phyloP scores from a whole-genome alignment of 2,797 vertebrate genomes.

The Phoxinus dragarum region DNA sequence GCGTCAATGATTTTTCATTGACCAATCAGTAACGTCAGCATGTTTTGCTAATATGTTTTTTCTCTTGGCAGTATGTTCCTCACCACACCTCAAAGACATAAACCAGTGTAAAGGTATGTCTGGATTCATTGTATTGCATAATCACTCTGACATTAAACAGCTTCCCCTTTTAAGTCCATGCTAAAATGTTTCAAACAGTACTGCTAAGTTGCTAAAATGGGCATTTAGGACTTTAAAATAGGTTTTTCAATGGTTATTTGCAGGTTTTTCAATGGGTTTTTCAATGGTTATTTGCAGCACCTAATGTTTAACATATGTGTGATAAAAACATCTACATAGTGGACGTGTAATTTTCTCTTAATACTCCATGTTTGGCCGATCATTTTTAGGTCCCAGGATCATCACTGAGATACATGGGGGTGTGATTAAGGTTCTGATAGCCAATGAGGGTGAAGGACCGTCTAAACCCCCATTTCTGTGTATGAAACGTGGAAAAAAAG shows the following conservation, averaged over 20 bases:
- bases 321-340: background rate
- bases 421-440: conserved; percentile 65
- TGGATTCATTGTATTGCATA: background rate
- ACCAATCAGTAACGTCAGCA: background rate
- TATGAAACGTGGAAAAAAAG: conserved; percentile 69
- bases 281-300: background rate
- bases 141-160: background rate
- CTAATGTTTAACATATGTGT: background rate
- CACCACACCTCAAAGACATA: background rate
- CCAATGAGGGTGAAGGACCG: background rate
- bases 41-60: background rate
- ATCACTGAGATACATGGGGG: conserved; percentile 34
- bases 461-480: conserved; percentile 60
- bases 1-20: background rate
- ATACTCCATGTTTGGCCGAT: background rate
- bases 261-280: background rate
- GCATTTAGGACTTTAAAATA: background rate
- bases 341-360: background rate
- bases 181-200: background rate
- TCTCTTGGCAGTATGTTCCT: conserved; percentile 29
- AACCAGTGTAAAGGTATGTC: conserved; percentile 34
- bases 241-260: background rate
- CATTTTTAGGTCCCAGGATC: conserved; percentile 66
- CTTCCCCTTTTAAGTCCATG: background rate
- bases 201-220: too few species aligned